Evolutionary conservation across 2,113 vertebrate genomes (phyloP).

Genomic region (Nymphicus hollandicus): DNA sequence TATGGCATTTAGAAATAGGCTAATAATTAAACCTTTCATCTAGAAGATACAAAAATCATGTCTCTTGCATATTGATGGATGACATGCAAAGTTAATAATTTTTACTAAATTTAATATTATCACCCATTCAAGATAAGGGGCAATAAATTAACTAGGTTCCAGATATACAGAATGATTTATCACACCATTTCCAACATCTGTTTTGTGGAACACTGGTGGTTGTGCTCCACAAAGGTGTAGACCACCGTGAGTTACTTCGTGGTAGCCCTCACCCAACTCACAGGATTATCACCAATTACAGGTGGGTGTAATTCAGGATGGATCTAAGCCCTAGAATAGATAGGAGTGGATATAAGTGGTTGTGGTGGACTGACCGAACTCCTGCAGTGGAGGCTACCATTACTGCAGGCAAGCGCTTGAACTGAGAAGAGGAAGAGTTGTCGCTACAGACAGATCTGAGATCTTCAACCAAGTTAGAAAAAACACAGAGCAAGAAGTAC

Average conservation of each 20-base stretch:
- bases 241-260: background rate
- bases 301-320: background rate
- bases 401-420: accelerated
- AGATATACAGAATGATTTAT: background rate
- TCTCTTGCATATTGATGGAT: background rate
- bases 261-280: background rate
- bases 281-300: background rate
- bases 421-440: accelerated
- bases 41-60: background rate
- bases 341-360: background rate
- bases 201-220: background rate
- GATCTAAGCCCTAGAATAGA: accelerated
- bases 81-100: background rate
- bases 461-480: background rate
- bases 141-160: background rate
- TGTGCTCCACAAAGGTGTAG: background rate
- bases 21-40: background rate
- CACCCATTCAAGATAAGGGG: background rate
- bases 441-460: accelerated
- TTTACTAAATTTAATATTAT: background rate
- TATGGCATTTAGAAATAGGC: background rate
- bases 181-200: background rate
- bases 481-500: background rate
- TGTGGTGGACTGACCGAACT: background rate
- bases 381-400: background rate